phyloP scores from a whole-genome alignment of 2,888 invertebrate species.

The Theodoxus fluviatilis region DNA sequence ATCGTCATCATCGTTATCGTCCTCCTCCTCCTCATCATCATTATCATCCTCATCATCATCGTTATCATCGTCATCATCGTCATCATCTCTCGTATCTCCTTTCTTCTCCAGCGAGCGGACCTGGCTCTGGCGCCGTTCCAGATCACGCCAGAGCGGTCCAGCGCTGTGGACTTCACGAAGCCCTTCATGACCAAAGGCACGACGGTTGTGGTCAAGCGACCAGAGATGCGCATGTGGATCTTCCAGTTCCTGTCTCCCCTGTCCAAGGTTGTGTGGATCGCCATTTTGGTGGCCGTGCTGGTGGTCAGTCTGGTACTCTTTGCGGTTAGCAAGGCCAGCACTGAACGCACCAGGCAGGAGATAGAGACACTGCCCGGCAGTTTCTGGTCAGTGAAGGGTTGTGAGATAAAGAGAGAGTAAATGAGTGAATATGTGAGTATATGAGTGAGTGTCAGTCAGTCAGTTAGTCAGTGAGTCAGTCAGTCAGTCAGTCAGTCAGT shows the following conservation, averaged over 20 bases:
- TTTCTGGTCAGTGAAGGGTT: slow-evolving; percentile 22
- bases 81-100: background rate
- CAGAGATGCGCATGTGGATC: slow-evolving; percentile 84
- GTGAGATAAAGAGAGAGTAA: no score
- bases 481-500: background rate
- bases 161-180: slow-evolving; percentile 95
- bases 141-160: slow-evolving; percentile 88
- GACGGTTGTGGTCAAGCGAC: slow-evolving; percentile 91
- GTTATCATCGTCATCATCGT: background rate
- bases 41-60: background rate
- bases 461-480: background rate
- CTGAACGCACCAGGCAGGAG: slow-evolving; percentile 35
- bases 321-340: slow-evolving; percentile 53
- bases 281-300: slow-evolving; percentile 54
- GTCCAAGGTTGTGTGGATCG: slow-evolving; percentile 80
- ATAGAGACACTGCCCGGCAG: no score
- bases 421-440: slow-evolving; percentile 9
- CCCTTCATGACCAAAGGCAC: slow-evolving; percentile 96
- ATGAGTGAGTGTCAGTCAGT: slow-evolving; percentile 4
- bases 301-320: slow-evolving; percentile 51
- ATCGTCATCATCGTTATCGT: background rate
- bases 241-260: slow-evolving; percentile 97
- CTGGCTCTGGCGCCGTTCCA: slow-evolving; percentile 93
- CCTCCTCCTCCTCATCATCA: background rate
- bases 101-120: slow-evolving; percentile 85